Base-by-base conservation (phyloP, 1,140 invertebrate genomes). In the Orchesella cincta region DNA sequence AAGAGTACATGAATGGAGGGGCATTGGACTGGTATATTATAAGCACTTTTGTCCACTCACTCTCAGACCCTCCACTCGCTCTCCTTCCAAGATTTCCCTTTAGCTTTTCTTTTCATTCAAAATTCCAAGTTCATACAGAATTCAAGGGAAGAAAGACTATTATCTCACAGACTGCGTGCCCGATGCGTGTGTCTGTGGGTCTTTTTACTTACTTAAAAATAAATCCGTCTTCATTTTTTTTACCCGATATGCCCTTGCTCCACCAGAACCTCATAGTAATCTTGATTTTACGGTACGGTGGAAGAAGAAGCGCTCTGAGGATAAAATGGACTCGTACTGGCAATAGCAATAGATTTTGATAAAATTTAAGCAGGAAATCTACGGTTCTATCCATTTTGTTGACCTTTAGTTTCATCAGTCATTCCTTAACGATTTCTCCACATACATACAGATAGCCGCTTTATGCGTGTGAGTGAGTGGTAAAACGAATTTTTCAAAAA, bases 371-470 rank as follows among this genome's bases (percentile, higher is more conserved):
- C 23, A n/a, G 12, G 23, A 57, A 57, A 57, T 18, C 8, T 57
- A 14, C 3, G 3, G 52, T 57, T 57, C 23, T 26, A 8, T 23
- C 52, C 52, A 57, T 57, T 57, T 57, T 57, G 14, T 57, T 57
- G 52, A 57, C 52, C 52, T 57, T 57, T 57, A 57, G 52, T 57
- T 57, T 57, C 52, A 57, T 57, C 52, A 57, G 52, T 57, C 52
- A 57, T 57, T 57, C 52, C 52, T 57, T 57, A 57, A 57, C 52
- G 52, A 57, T 57, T 57, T 26, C 23, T 26, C 52, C 52, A n/a
- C 52, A n/a, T 57, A n/a, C 52, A n/a, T 57, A 57, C 23, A n/a
- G n/a, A n/a, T n/a, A n/a, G n/a, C n/a, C n/a, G n/a, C n/a, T n/a
- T n/a, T n/a, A n/a, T n/a, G n/a, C n/a, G n/a, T n/a, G n/a, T n/a